A percentile compares a stretch with the other conserved stretches of the same genome.
Conservation (phyloP, 1,140 invertebrate species). For the Brevipalpus yothersi region DNA sequence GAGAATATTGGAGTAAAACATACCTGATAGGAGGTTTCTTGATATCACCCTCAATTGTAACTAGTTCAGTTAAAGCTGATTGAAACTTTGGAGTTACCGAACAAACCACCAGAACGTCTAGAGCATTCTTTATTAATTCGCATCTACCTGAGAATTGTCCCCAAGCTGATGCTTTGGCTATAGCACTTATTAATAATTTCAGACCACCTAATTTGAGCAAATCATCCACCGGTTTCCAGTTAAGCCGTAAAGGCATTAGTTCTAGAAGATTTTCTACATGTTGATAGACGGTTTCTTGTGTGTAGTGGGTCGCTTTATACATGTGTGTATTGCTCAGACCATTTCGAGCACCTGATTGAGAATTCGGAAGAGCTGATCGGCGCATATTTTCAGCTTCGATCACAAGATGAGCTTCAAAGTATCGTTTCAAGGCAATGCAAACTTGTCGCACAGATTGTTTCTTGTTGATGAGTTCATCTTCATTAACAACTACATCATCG, state of each 20-base stretch:
- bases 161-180: slow-evolving; percentile 72
- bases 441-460: slow-evolving; percentile 81
- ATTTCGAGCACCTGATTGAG: not conserved
- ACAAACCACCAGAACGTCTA: slow-evolving; percentile 71
- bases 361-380: slow-evolving; percentile 24
- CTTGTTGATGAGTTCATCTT: slow-evolving; percentile 73
- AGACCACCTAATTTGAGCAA: slow-evolving; percentile 59
- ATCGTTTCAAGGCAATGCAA: slow-evolving; percentile 62
- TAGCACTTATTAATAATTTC: slow-evolving; percentile 51
- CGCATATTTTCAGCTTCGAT: slow-evolving; percentile 55
- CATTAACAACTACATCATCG: slow-evolving; percentile 29
- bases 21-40: not conserved
- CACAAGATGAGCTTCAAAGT: slow-evolving; percentile 71
- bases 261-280: slow-evolving; percentile 48
- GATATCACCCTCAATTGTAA: slow-evolving; percentile 17
- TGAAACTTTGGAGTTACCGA: slow-evolving; percentile 68
- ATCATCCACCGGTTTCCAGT: slow-evolving; percentile 63
- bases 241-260: slow-evolving; percentile 39
- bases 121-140: slow-evolving; percentile 62
- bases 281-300: slow-evolving; percentile 6
- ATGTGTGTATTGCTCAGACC: not conserved
- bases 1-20: not conserved
- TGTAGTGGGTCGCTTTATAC: slow-evolving; percentile 6
- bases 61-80: slow-evolving; percentile 44
- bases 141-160: slow-evolving; percentile 54